Conservation (phyloP, 92 coral and sea anemone genomes). For the Plumapathes pennacea region DNA sequence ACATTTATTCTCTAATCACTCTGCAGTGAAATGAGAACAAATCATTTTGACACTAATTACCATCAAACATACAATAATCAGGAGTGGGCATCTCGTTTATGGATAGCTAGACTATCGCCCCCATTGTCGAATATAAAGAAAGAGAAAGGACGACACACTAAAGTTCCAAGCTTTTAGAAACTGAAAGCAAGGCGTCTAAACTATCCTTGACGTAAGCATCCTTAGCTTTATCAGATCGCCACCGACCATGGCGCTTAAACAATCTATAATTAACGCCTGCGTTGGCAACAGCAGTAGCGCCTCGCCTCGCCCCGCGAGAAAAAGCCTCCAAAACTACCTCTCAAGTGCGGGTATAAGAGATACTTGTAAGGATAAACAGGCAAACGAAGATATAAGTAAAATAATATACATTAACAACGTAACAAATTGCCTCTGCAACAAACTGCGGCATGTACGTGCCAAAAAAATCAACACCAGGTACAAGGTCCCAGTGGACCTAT, state of each 20-base stretch:
- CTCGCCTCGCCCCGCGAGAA: constrained; percentile 29
- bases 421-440: no score
- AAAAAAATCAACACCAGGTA: no score
- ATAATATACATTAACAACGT: no score
- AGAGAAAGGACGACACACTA: constrained; percentile 20
- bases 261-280: constrained; percentile 40
- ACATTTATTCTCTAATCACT: constrained; percentile 3
- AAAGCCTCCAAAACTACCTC: constrained; percentile 37
- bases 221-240: constrained; percentile 56
- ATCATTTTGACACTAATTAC: neutral
- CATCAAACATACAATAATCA: constrained; percentile 9
- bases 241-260: constrained; percentile 60
- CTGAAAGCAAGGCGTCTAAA: constrained; percentile 34
- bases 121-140: constrained; percentile 24
- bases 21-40: constrained; percentile 12
- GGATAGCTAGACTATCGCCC: neutral
- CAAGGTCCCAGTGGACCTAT: constrained; percentile 3
- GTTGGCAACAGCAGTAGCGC: constrained; percentile 61
- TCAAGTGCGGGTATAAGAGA: constrained; percentile 32
- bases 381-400: neutral
- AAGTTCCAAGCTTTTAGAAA: constrained; percentile 42
- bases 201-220: constrained; percentile 48
- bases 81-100: constrained; percentile 12
- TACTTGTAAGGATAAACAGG: constrained; percentile 2
- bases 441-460: no score